These are phyloP conservation scores for Linyphia triangularis DNA, from an alignment of 2,888 invertebrate genomes.

Conservation along the genomic window DNA sequence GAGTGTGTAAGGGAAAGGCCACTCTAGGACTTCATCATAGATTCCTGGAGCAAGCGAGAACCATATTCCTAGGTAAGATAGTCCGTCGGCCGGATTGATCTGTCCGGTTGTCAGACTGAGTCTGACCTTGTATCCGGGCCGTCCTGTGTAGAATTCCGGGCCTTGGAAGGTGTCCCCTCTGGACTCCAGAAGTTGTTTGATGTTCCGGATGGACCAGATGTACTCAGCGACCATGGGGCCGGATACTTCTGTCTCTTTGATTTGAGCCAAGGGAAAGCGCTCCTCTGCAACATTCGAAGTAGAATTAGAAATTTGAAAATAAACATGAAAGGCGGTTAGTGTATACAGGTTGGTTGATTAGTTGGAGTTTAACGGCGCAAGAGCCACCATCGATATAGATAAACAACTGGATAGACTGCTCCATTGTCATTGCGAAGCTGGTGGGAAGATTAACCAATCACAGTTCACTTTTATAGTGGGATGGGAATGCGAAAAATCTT, in stretches of 20 bases:
- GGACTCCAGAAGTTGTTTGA: slow-evolving; percentile 46
- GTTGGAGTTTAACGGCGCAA: no score
- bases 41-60: slow-evolving; percentile 72
- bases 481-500: no score
- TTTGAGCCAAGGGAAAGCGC: slow-evolving; percentile 28
- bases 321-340: background rate
- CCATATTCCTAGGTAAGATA: slow-evolving; percentile 75
- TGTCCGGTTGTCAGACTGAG: slow-evolving; percentile 51
- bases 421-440: background rate
- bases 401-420: background rate
- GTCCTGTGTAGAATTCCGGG: slow-evolving; percentile 69
- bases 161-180: slow-evolving; percentile 52
- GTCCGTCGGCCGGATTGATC: slow-evolving; percentile 53
- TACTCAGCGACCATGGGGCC: slow-evolving; percentile 66
- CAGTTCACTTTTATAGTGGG: no score
- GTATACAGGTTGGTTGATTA: no score
- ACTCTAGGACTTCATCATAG: slow-evolving; percentile 74
- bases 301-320: background rate
- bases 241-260: slow-evolving; percentile 52
- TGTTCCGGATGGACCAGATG: slow-evolving; percentile 58
- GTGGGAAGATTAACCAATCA: background rate
- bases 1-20: slow-evolving; percentile 75
- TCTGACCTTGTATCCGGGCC: slow-evolving; percentile 67
- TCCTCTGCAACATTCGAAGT: slow-evolving; percentile 18
- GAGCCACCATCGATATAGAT: no score